Percentiles rank a stretch among this genome's conserved stretches.
phyloP scores from a whole-genome alignment of 2,888 invertebrate species.

The Adelphocoris suturalis region DNA sequence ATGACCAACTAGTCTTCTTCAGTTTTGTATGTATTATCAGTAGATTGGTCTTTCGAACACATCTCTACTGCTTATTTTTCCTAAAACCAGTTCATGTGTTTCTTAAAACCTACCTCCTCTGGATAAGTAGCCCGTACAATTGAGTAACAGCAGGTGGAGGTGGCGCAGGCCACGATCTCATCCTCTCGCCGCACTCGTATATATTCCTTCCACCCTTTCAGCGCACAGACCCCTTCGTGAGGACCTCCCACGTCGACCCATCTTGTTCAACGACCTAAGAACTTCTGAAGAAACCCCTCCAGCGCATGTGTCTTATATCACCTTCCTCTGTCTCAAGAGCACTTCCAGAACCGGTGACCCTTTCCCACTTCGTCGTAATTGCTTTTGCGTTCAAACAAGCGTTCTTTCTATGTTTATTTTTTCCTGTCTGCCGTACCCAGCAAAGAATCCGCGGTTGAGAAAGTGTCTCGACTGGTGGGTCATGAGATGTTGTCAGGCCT shows the following conservation, averaged over 20 bases:
- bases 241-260: slow-evolving; percentile 66
- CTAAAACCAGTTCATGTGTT: too few relatives aligned
- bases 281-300: slow-evolving; percentile 32
- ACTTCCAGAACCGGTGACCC: not conserved
- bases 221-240: slow-evolving; percentile 13
- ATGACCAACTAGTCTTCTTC: too few relatives aligned
- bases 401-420: slow-evolving; percentile 16
- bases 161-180: slow-evolving; percentile 10
- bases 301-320: slow-evolving; percentile 45
- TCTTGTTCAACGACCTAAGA: slow-evolving; percentile 39
- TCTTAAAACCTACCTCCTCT: too few relatives aligned
- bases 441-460: not conserved
- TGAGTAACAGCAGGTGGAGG: slow-evolving; percentile 35
- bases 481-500: not conserved
- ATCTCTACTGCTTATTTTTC: too few relatives aligned
- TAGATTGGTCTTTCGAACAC: too few relatives aligned
- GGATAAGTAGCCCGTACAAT: not conserved
- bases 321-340: slow-evolving; percentile 34
- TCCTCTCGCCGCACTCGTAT: slow-evolving; percentile 7
- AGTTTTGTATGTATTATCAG: too few relatives aligned
- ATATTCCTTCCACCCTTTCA: slow-evolving; percentile 13
- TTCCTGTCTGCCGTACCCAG: not conserved
- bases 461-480: not conserved
- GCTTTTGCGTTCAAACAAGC: not conserved
- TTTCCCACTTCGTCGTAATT: slow-evolving; percentile 22